Evolutionary conservation across 2,888 invertebrate species (phyloP).

Genomic region (Oasisia sp.): DNA sequence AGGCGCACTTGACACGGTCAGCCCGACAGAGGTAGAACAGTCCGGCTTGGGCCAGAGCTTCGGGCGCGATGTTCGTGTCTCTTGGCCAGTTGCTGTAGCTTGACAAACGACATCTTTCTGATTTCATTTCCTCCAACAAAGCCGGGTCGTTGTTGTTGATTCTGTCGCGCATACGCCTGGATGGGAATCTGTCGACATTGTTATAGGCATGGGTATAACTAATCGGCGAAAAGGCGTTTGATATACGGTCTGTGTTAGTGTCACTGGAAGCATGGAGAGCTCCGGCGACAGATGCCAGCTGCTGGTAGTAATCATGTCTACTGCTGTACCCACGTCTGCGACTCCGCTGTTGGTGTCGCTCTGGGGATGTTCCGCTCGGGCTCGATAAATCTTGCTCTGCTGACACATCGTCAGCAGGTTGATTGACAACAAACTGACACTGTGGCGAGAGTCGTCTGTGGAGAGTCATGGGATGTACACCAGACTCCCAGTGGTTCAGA

Average conservation of each 20-base stretch:
- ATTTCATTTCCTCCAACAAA: constrained; percentile 9
- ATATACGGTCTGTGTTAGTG: neutral
- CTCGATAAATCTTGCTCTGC: neutral
- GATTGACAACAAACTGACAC: neutral
- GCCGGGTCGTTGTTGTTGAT: neutral
- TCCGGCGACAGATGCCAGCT: neutral
- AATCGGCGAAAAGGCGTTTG: neutral
- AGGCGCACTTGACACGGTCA: constrained; percentile 10
- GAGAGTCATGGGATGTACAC: neutral
- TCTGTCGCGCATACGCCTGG: neutral
- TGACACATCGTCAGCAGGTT: neutral
- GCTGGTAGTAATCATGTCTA: neutral
- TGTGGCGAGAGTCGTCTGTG: neutral
- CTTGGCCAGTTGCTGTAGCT: neutral
- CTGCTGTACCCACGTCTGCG: neutral
- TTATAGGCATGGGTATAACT: neutral
- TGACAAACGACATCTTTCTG: neutral
- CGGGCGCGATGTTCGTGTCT: neutral
- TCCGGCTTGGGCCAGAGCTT: neutral
- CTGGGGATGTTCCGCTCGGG: neutral
- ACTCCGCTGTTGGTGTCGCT: neutral
- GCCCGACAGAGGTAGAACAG: neutral
- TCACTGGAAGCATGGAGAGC: neutral
- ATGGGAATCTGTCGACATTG: neutral
- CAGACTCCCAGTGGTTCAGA: constrained; percentile 3